A percentile compares a stretch with the other conserved stretches of the same genome.
phyloP scores from a whole-genome alignment of 2,113 vertebrate genomes.

The Crotalus viridis region DNA sequence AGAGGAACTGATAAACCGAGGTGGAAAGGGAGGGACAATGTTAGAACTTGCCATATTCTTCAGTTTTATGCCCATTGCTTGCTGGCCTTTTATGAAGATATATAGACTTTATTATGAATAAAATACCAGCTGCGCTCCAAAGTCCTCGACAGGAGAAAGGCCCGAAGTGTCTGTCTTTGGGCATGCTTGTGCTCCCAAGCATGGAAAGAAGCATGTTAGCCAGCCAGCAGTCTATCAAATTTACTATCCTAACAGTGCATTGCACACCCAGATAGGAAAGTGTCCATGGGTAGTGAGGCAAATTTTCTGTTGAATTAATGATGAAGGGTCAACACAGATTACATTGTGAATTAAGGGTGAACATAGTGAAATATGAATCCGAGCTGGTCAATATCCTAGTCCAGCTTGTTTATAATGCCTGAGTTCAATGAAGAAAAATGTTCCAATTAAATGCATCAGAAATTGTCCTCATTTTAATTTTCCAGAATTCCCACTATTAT shows the following conservation, averaged over 20 bases:
- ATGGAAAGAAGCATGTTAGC: constrained; percentile 11
- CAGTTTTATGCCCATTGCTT: constrained; percentile 32
- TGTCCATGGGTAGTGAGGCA: not conserved
- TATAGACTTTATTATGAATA: constrained; percentile 56
- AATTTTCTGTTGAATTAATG: not conserved
- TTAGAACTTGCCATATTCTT: not conserved
- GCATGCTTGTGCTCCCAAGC: not conserved
- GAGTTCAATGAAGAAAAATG: not conserved
- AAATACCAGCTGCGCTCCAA: constrained; percentile 12
- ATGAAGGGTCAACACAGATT: not conserved
- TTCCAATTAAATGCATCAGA: not conserved
- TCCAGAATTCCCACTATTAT: not conserved
- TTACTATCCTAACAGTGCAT: constrained; percentile 13
- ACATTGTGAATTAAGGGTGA: not conserved
- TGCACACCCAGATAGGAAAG: not conserved
- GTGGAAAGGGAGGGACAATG: constrained; percentile 12
- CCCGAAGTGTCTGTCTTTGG: constrained; percentile 3
- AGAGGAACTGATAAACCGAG: constrained; percentile 41
- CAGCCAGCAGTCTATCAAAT: not conserved
- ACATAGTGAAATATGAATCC: not conserved
- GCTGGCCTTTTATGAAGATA: constrained; percentile 44
- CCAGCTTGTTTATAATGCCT: not conserved
- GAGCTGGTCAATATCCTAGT: not conserved
- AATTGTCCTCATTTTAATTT: not conserved
- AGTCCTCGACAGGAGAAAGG: constrained; percentile 32